A percentile compares a stretch with the other conserved stretches of the same genome.
phyloP scores from a whole-genome alignment of 1,140 invertebrate genomes.

The Arion vulgaris region DNA sequence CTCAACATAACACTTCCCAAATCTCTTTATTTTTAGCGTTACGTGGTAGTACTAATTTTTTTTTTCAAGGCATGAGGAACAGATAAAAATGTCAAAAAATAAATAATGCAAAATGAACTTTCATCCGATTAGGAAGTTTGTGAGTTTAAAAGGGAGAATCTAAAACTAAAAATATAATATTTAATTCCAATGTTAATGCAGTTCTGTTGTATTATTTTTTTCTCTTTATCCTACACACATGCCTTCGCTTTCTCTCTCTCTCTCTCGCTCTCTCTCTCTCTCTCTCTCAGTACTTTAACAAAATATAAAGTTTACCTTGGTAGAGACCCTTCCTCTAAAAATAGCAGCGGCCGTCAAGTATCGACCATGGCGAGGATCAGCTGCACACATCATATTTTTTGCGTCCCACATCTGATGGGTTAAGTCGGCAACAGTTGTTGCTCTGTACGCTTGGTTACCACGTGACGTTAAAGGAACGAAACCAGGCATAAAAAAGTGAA shows the following conservation, averaged over 20 bases:
- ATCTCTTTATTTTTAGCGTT: too few relatives aligned
- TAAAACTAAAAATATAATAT: too few relatives aligned
- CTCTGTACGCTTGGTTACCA: conserved; percentile 69
- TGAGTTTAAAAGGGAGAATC: too few relatives aligned
- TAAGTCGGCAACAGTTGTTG: conserved; percentile 78
- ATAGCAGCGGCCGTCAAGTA: conserved; percentile 82
- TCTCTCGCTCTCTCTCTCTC: background rate
- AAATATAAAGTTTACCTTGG: conserved; percentile 67
- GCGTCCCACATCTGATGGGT: conserved; percentile 80
- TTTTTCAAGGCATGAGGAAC: too few relatives aligned
- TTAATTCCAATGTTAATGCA: too few relatives aligned
- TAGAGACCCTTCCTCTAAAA: conserved; percentile 75
- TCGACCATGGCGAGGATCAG: conserved; percentile 78
- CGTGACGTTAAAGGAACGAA: conserved; percentile 94
- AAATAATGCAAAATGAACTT: too few relatives aligned
- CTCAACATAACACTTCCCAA: too few relatives aligned
- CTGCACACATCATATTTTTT: conserved; percentile 84
- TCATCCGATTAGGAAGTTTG: too few relatives aligned
- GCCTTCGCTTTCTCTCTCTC: background rate
- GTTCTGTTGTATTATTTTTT: too few relatives aligned
- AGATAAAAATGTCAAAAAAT: too few relatives aligned
- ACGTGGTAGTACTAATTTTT: too few relatives aligned
- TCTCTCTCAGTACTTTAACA: background rate
- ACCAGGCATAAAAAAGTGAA: conserved; percentile 97
- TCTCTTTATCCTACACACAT: background rate